A percentile compares a stretch with the other conserved stretches of the same genome.
Conservation (phyloP, 2,113 vertebrate genomes). For the Sprattus sprattus region DNA sequence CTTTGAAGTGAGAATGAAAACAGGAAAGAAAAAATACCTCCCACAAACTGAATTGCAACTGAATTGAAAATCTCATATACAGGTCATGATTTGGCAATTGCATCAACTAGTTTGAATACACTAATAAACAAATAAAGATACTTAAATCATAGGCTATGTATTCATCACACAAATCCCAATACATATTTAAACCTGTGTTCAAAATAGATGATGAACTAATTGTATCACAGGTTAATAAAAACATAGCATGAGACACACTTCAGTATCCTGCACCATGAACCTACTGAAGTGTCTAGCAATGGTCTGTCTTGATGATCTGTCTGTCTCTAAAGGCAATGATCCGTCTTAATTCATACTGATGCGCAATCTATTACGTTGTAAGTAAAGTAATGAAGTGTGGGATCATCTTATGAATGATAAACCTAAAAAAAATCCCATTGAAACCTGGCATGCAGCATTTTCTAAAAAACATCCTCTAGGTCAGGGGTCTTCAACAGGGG, state of each 20-base stretch:
- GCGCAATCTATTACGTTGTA: neutral
- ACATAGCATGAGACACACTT: neutral
- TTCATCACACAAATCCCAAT: constrained; percentile 34
- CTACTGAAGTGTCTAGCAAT: neutral
- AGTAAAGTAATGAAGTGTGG: neutral
- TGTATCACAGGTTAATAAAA: neutral
- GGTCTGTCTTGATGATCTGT: neutral
- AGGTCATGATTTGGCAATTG: neutral
- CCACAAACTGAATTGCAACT: neutral
- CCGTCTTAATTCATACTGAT: neutral
- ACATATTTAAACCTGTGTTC: constrained; percentile 1
- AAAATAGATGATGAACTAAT: neutral
- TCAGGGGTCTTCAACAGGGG: too few species aligned
- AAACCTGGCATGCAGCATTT: neutral
- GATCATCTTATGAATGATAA: neutral
- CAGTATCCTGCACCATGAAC: neutral
- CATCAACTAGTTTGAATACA: constrained; percentile 36
- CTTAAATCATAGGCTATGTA: constrained; percentile 23
- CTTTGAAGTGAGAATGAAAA: constrained; percentile 7
- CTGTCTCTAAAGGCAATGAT: neutral
- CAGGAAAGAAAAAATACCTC: neutral
- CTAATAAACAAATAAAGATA: constrained; percentile 34
- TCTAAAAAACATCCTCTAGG: neutral
- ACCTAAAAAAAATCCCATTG: neutral
- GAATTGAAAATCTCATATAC: neutral